Conservation (phyloP, 2,888 invertebrate species). For the Synergus umbraculus region DNA sequence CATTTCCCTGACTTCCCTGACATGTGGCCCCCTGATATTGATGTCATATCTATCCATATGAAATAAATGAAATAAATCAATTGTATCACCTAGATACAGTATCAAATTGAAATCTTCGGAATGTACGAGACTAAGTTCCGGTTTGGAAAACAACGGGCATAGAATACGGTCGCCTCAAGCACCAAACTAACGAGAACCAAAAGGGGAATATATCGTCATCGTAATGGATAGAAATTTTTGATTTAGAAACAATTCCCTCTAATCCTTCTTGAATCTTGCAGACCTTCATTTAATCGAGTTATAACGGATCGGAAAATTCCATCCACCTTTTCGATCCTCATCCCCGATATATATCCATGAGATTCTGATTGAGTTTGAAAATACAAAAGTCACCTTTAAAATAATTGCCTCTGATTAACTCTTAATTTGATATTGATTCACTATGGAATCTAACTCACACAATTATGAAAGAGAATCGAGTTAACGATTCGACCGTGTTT, state of each 20-base stretch:
- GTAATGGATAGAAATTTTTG: slow-evolving; percentile 52
- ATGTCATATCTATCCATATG: neutral
- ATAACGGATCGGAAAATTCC: slow-evolving; percentile 44
- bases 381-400: too few species aligned
- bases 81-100: neutral
- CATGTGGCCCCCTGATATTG: too few species aligned
- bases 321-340: slow-evolving; percentile 23
- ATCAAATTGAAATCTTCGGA: slow-evolving; percentile 42
- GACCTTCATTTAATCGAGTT: slow-evolving; percentile 48
- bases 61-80: neutral
- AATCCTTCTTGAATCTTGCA: slow-evolving; percentile 24
- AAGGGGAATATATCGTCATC: slow-evolving; percentile 35
- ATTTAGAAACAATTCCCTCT: slow-evolving; percentile 52
- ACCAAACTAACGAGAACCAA: slow-evolving; percentile 55
- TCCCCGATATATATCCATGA: too few species aligned
- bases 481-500: slow-evolving; percentile 24
- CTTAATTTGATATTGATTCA: too few species aligned
- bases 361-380: too few species aligned
- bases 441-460: neutral
- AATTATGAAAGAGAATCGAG: slow-evolving; percentile 31
- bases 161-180: slow-evolving; percentile 53
- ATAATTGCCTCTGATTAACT: too few species aligned
- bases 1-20: too few species aligned
- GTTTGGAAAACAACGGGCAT: slow-evolving; percentile 47
- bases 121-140: slow-evolving; percentile 31